phyloP scores from a whole-genome alignment of 1,140 invertebrate species.

The Diachasma alloeum region DNA sequence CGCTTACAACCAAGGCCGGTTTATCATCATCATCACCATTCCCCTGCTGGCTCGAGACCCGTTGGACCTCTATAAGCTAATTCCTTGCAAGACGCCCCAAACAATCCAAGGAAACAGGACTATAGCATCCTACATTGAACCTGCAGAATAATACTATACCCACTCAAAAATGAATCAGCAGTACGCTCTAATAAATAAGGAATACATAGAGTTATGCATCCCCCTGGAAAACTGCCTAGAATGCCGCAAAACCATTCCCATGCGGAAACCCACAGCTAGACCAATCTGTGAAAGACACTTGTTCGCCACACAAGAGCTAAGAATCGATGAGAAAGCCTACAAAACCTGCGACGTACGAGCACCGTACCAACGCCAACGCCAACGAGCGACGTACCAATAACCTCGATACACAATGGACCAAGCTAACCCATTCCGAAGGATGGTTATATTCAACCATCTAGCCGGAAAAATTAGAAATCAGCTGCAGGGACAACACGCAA shows the following conservation, averaged over 20 bases:
- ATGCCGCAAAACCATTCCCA: background rate
- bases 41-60: background rate
- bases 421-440: background rate
- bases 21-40: background rate
- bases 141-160: background rate
- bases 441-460: background rate
- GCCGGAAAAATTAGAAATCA: background rate
- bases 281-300: background rate
- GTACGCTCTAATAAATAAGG: background rate
- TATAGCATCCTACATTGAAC: background rate
- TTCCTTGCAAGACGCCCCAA: background rate
- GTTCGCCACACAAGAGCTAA: too few relatives aligned
- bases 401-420: background rate
- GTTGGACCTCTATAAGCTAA: background rate
- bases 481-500: background rate
- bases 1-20: background rate
- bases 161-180: background rate
- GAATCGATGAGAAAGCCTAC: background rate
- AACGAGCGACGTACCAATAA: background rate
- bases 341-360: background rate
- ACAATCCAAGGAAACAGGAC: background rate
- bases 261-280: background rate
- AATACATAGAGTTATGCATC: background rate
- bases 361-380: too few relatives aligned
- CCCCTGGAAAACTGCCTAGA: background rate